A percentile compares a stretch with the other conserved stretches of the same genome.
Conservation (phyloP, 2,888 invertebrate genomes). For the Eupithecia vulgata region DNA sequence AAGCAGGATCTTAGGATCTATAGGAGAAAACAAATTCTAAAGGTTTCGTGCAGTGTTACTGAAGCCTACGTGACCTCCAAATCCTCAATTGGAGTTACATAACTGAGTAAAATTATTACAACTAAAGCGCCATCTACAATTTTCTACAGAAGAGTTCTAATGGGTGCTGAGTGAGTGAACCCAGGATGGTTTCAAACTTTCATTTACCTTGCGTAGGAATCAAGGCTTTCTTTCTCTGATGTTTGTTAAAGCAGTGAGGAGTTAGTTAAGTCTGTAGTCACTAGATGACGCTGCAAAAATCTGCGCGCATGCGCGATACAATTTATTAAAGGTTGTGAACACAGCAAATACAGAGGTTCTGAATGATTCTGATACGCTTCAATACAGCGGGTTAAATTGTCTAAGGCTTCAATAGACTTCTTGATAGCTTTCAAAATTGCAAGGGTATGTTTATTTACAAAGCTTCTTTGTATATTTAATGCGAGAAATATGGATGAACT, state of each 20-base stretch:
- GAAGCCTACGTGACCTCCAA: not conserved
- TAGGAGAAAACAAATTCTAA: not conserved
- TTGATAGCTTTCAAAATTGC: not conserved
- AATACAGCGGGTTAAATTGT: too few species aligned
- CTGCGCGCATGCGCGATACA: not conserved
- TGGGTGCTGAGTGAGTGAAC: not conserved
- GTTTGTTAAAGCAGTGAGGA: not conserved
- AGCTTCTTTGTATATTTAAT: too few species aligned
- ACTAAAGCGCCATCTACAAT: not conserved
- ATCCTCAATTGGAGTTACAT: not conserved
- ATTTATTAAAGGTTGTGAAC: too few species aligned
- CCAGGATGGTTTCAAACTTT: not conserved
- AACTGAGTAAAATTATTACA: not conserved
- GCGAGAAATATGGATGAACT: too few species aligned
- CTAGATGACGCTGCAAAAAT: constrained; percentile 41
- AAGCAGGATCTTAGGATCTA: too few species aligned
- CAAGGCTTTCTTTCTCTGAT: not conserved
- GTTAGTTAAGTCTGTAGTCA: not conserved
- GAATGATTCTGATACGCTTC: too few species aligned
- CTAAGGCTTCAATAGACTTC: not conserved
- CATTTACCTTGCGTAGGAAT: not conserved
- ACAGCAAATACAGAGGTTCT: too few species aligned
- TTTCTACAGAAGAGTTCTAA: not conserved
- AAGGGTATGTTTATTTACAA: too few species aligned
- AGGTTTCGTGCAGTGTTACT: not conserved